A percentile compares a stretch with the other conserved stretches of the same genome.
Evolutionary conservation across 2,113 vertebrate species (phyloP).

Genomic region (Pelusios castaneus): DNA sequence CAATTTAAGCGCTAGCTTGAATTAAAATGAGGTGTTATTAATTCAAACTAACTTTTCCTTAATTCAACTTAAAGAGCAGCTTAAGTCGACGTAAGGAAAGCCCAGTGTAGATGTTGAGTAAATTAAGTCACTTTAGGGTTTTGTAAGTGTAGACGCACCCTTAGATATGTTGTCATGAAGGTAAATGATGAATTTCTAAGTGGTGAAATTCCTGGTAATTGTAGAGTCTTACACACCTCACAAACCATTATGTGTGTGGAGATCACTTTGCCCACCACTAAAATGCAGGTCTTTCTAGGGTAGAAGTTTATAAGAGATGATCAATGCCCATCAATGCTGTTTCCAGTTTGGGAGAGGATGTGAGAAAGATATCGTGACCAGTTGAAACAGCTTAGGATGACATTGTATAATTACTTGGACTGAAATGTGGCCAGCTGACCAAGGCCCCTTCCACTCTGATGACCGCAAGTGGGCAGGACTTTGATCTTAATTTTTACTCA

Average conservation of each 20-base stretch:
- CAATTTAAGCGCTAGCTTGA: too few species aligned
- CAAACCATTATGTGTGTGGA: constrained; percentile 8
- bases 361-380: background rate
- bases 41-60: too few species aligned
- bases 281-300: background rate
- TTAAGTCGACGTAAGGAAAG: too few species aligned
- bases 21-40: too few species aligned
- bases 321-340: background rate
- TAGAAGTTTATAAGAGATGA: constrained; percentile 7
- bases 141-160: too few species aligned
- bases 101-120: too few species aligned
- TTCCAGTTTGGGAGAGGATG: background rate
- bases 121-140: too few species aligned
- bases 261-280: background rate
- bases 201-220: background rate
- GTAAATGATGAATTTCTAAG: constrained; percentile 16
- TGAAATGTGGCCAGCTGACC: too few species aligned
- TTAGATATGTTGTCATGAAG: background rate
- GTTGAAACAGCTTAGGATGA: background rate
- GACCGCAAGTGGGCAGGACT: background rate
- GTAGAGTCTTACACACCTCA: constrained; percentile 9
- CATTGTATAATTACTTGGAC: background rate
- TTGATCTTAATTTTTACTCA: background rate
- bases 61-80: too few species aligned
- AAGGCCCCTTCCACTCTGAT: too few species aligned